Base-by-base conservation (phyloP, 2,888 invertebrate genomes). In the Lymantria monacha region DNA sequence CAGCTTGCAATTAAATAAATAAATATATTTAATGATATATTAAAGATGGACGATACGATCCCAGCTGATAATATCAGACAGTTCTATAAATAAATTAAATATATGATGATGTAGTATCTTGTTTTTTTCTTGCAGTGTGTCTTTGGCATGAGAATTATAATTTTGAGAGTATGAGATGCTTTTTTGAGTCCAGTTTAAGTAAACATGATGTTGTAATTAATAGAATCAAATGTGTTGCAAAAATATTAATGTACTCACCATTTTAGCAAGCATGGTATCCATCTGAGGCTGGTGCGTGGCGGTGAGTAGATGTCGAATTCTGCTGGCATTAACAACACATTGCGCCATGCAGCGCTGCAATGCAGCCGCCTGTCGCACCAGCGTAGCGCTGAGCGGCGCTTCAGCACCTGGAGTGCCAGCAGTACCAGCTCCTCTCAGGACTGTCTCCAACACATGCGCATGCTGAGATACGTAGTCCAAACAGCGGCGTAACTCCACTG, bases 271-370 rank as follows among this genome's bases (percentile, higher is more conserved):
- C 83, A 92, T 73, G 58, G 81, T 72, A 72, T 92, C 92, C 91
- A 92, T 91, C 74, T 88, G 86, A 46, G 90, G 88, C 61, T 80
- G 87, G 63, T 91, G 89, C 42, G 85, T 72, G 63, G 84, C 83
- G 48, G 87, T 75, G 57, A 92, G 81, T 70, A 87, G 79, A 37
- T 80, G 79, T 1, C 91, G 83, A 69, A 92, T 91, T 61, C 83
- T 77, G 49, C 81, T 68, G 9, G 91, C 91, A 81, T 92, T 90
- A 70, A 81, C 81, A 30, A 91, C 87, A 76, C 91, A 90, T 75
- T 90, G 88, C 68, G 86, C 82, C 85, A 92, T 92, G 81, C 87
- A 85, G 75, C 86, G 85, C 76, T 88, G 90, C 77, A 92, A 82
- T 67, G 88, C 79, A 0, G 83, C 82, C 40, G 89, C 91, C 77